Percentiles rank a stretch among this genome's conserved stretches.
Conservation (phyloP, 2,797 vertebrate species). For the Labroides dimidiatus region DNA sequence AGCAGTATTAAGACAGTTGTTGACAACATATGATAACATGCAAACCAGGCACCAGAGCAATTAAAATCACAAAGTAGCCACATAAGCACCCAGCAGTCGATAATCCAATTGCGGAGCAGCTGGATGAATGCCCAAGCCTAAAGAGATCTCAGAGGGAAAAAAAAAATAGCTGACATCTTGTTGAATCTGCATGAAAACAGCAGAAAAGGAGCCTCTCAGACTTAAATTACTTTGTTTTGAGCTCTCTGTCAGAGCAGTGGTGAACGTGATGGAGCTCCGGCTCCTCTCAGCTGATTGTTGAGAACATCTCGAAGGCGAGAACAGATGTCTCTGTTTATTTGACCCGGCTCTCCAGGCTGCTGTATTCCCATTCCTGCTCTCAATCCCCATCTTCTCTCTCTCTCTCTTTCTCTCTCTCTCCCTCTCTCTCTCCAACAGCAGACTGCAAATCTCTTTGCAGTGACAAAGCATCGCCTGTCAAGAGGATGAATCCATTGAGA, state of each 20-base stretch:
- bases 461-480: constrained; percentile 73
- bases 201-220: constrained; percentile 29
- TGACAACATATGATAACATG: constrained; percentile 11
- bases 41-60: constrained; percentile 1
- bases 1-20: background rate
- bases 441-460: constrained; percentile 61
- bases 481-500: constrained; percentile 76
- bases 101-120: constrained; percentile 29
- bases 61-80: constrained; percentile 25
- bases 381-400: background rate
- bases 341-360: constrained; percentile 52
- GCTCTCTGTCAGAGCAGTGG: constrained; percentile 1
- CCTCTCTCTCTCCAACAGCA: constrained; percentile 23
- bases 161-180: constrained; percentile 17
- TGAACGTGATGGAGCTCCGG: constrained; percentile 21
- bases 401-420: constrained; percentile 28
- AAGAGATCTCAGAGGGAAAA: constrained; percentile 29
- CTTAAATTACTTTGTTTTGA: constrained; percentile 34
- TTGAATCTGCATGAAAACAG: constrained; percentile 33
- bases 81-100: constrained; percentile 6
- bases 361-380: constrained; percentile 48
- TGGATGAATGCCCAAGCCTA: constrained; percentile 12
- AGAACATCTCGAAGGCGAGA: constrained; percentile 49
- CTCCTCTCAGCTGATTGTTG: constrained; percentile 52
- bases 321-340: constrained; percentile 61